Percentiles rank a stretch among this genome's conserved stretches.
phyloP scores from a whole-genome alignment of 2,113 vertebrate species.

The Corythoichthys intestinalis region DNA sequence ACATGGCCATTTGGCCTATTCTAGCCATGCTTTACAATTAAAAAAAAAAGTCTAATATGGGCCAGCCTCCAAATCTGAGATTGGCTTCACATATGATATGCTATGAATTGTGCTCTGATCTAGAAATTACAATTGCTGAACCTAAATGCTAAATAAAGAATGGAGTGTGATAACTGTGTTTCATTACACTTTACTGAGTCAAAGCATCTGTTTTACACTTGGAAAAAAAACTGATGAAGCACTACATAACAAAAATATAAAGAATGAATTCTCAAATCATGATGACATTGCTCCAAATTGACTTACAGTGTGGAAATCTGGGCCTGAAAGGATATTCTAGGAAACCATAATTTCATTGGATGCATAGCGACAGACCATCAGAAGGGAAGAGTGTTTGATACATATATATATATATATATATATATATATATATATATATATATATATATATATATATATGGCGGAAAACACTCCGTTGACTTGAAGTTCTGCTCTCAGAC shows the following conservation, averaged over 20 bases:
- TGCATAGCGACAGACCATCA: not conserved
- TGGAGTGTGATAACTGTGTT: not conserved
- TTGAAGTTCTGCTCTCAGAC: too few species aligned
- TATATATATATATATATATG: too few species aligned
- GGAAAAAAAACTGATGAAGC: not conserved
- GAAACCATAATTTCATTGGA: not conserved
- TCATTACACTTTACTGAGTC: not conserved
- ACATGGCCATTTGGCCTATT: not conserved
- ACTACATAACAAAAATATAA: too few species aligned
- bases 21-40: not conserved
- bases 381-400: too few species aligned
- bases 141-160: not conserved
- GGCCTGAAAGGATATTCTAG: not conserved
- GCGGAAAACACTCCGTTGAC: too few species aligned
- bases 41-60: not conserved
- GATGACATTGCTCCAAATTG: not conserved
- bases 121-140: constrained; percentile 4
- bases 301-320: not conserved
- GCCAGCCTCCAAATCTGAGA: not conserved
- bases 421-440: too few species aligned
- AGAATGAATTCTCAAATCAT: not conserved
- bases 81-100: not conserved
- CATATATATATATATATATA: too few species aligned
- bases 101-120: not conserved
- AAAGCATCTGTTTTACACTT: not conserved